These are phyloP conservation scores for Phocoena sinus DNA, from an alignment of 2,113 vertebrate species.

Conservation along the genomic window DNA sequence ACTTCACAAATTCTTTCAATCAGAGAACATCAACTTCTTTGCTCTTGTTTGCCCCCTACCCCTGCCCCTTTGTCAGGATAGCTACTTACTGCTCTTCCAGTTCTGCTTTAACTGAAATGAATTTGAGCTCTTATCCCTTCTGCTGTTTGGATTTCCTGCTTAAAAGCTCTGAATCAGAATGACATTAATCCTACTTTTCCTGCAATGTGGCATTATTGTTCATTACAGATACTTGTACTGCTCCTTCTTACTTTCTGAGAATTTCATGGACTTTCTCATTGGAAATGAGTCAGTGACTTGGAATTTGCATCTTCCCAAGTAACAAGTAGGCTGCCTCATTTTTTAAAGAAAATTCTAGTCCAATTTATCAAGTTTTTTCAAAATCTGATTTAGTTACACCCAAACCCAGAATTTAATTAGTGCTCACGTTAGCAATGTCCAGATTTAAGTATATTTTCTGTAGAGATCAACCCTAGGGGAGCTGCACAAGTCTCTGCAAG, in stretches of 20 bases:
- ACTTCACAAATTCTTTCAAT: neutral
- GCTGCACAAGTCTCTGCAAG: neutral
- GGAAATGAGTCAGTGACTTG: neutral
- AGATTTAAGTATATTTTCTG: neutral
- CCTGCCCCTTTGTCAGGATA: neutral
- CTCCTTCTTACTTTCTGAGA: conserved; percentile 23
- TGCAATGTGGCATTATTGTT: neutral
- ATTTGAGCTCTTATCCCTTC: conserved; percentile 18
- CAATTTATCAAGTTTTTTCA: neutral
- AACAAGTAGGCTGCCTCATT: neutral
- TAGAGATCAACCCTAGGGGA: neutral
- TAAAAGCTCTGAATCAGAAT: conserved; percentile 30
- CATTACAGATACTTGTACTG: neutral
- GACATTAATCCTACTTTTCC: neutral
- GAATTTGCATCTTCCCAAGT: conserved; percentile 22
- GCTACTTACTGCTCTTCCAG: conserved; percentile 7
- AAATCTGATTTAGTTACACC: conserved; percentile 37
- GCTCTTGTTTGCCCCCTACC: neutral
- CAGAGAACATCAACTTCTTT: neutral
- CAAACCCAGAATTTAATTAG: conserved; percentile 18
- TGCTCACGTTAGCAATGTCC: neutral
- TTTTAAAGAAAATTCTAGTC: conserved; percentile 8
- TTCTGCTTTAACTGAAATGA: conserved; percentile 29
- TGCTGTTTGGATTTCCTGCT: neutral
- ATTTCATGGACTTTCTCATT: neutral